Evolutionary conservation across 2,888 invertebrate species (phyloP), one percentile per base, ranked within the genome.

Genomic region (Fissipunctia ypsillon): DNA sequence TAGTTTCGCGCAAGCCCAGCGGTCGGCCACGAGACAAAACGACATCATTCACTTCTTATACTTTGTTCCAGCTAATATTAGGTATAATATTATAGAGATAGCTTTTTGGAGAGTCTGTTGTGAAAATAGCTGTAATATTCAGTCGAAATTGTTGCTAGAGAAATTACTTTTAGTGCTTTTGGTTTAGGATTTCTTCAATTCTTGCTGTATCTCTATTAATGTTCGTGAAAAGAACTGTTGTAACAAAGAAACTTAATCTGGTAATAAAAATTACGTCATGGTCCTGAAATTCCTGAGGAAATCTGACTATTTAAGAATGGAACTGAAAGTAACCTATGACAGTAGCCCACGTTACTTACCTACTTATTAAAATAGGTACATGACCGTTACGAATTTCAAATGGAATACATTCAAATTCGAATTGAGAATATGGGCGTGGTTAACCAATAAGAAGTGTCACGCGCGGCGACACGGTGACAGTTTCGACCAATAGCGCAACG

Each of bases 391-490:
- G 60, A 67, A 86, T 81, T 84, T 76, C 67, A 80, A 80, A 83
- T 73, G 67, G 69, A 78, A 73, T 64, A 69, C 68, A 81, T 81
- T 79, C 57, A 77, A 77, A 84, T 81, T 82, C 69, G 73, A 85
- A 81, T 78, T 76, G 50, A 72, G 85, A 87, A 84, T 69, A 83
- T 87, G 90, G 95, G 96, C 95, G 95, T 93, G 94, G 91, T 87
- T 78, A 80, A 72, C 95, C 94, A 95, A 95, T 94, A 84, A 89
- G 88, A 90, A 92, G 88, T 95, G 95, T 95, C 95, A 94, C 95
- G 92, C 92, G 88, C 86, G 90, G 94, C 90, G 93, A 94, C 95
- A 94, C 91, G 90, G 95, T 96, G 96, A 96, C 96, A 96, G 80
- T 94, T 95, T 90, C 90, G 84, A 84, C 96, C 96, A 96, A 96